A percentile compares a stretch with the other conserved stretches of the same genome.
Conservation (phyloP, 2,113 vertebrate genomes). For the Rhea pennata region DNA sequence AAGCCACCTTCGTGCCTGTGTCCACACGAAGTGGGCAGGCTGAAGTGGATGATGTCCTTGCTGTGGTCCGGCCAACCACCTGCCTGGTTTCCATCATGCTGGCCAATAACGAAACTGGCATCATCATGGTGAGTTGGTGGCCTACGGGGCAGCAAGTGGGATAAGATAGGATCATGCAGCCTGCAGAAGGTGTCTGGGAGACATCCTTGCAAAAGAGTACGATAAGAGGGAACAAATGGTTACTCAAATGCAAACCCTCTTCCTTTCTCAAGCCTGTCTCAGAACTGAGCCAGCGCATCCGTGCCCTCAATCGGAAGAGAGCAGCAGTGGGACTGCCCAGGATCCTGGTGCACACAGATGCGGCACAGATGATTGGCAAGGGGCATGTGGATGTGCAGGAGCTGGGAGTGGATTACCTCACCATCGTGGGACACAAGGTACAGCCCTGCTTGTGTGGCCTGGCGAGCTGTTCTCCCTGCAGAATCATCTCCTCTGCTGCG, state of each 20-base stretch:
- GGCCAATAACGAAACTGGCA: conserved; percentile 96
- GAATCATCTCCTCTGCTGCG: neutral
- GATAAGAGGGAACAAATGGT: fast-evolving
- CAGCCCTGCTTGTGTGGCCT: fast-evolving
- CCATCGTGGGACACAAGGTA: conserved; percentile 96
- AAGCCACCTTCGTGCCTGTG: conserved; percentile 86
- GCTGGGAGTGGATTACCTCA: conserved; percentile 92
- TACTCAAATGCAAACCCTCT: neutral
- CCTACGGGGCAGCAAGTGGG: neutral
- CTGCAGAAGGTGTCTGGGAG: neutral
- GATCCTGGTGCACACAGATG: conserved; percentile 90
- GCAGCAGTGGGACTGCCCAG: conserved; percentile 37
- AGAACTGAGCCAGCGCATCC: conserved; percentile 82
- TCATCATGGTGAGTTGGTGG: conserved; percentile 88
- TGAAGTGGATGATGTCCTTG: conserved; percentile 86
- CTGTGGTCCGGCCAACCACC: conserved; percentile 84
- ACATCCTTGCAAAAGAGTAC: fast-evolving
- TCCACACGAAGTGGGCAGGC: conserved; percentile 81
- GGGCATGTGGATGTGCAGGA: conserved; percentile 84
- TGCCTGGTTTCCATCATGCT: conserved; percentile 94
- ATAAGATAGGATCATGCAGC: fast-evolving
- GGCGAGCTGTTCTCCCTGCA: fast-evolving
- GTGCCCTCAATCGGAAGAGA: conserved; percentile 74
- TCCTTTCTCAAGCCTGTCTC: conserved; percentile 80
- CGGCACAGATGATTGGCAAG: conserved; percentile 94